These are phyloP conservation scores for Geodia barretti DNA, from an alignment of 37 sponge, comb jelly and placozoan genomes.

Conservation along the genomic window DNA sequence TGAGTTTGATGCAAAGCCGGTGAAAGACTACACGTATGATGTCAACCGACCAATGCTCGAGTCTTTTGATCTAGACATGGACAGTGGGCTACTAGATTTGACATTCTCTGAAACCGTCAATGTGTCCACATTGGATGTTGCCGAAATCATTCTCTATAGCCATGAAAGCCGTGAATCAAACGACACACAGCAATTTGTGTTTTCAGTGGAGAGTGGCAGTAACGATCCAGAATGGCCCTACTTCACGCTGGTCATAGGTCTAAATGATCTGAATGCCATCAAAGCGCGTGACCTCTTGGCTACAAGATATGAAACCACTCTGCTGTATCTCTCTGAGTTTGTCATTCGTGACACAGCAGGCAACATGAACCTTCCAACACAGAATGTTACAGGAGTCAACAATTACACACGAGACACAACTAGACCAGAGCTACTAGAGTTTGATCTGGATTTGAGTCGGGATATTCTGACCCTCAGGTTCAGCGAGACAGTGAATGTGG, in stretches of 20 bases:
- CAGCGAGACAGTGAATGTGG: constrained; percentile 79
- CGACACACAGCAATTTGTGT: constrained; percentile 33
- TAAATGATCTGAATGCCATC: constrained; percentile 77
- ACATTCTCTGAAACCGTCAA: constrained; percentile 89
- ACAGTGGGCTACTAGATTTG: constrained; percentile 53
- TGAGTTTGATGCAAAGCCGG: constrained; percentile 37
- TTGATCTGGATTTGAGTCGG: constrained; percentile 65
- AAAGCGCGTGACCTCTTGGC: constrained; percentile 59
- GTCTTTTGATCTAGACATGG: constrained; percentile 79
- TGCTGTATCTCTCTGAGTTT: constrained; percentile 35
- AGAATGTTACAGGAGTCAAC: constrained; percentile 49
- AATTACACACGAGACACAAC: constrained; percentile 73
- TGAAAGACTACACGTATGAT: constrained; percentile 40
- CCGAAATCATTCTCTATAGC: constrained; percentile 51
- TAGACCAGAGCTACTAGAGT: constrained; percentile 67
- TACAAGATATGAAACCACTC: constrained; percentile 62
- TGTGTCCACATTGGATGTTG: constrained; percentile 72
- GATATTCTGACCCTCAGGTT: constrained; percentile 76
- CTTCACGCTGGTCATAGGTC: constrained; percentile 55
- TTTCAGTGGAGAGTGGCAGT: constrained; percentile 54
- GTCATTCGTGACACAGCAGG: constrained; percentile 64
- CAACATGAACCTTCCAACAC: constrained; percentile 51
- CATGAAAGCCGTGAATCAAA: constrained; percentile 8
- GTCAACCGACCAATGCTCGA: constrained; percentile 55
- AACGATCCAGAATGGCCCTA: constrained; percentile 65